Conservation (phyloP, 2,888 invertebrate species). For the Prenolepis imparis region DNA sequence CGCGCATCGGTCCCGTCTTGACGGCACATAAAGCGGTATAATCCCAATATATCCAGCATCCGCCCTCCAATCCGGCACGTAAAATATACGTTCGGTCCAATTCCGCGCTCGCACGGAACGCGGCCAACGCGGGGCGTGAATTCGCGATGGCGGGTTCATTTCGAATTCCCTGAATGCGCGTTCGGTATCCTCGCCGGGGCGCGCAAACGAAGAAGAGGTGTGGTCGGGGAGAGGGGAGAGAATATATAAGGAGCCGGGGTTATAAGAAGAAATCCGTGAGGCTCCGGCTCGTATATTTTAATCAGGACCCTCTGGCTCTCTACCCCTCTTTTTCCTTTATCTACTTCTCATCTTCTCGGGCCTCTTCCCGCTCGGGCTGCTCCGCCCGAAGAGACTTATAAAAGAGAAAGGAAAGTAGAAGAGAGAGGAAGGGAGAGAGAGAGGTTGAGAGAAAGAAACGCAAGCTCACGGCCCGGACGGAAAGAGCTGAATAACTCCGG, state of each 20-base stretch:
- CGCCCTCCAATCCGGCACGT: slow-evolving; percentile 63
- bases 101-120: slow-evolving; percentile 60
- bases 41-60: slow-evolving; percentile 74
- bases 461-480: slow-evolving; percentile 81
- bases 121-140: slow-evolving; percentile 67
- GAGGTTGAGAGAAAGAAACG: slow-evolving; percentile 70
- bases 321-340: slow-evolving; percentile 60
- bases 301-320: slow-evolving; percentile 81
- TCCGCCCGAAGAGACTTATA: slow-evolving; percentile 74
- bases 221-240: slow-evolving; percentile 26
- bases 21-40: slow-evolving; percentile 64
- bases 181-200: slow-evolving; percentile 67
- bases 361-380: slow-evolving; percentile 69
- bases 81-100: slow-evolving; percentile 74
- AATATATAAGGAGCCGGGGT: slow-evolving; percentile 72
- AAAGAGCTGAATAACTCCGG: slow-evolving; percentile 86
- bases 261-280: slow-evolving; percentile 82
- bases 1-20: slow-evolving; percentile 52
- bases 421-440: slow-evolving; percentile 43
- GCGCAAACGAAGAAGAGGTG: slow-evolving; percentile 56
- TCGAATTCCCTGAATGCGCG: slow-evolving; percentile 84
- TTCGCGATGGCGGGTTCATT: slow-evolving; percentile 80
- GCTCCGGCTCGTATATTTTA: slow-evolving; percentile 84
- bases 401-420: slow-evolving; percentile 62
- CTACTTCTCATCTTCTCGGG: slow-evolving; percentile 57